Base-by-base conservation (phyloP, 2,113 vertebrate genomes). In the Cephalopholis sonnerati region DNA sequence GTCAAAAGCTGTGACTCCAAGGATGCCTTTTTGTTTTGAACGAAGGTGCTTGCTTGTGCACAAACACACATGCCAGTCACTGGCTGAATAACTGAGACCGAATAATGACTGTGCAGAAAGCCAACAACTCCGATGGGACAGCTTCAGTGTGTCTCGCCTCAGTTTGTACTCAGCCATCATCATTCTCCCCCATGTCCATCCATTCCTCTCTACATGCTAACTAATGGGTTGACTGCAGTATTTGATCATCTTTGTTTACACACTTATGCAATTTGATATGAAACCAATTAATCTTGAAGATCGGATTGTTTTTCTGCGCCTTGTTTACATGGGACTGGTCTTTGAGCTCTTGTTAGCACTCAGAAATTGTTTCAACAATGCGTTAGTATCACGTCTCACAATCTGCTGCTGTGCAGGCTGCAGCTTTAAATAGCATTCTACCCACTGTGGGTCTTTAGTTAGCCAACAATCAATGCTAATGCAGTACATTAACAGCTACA, bases 151-250 rank as follows among this genome's bases (percentile, higher is more conserved):
- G 63, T 55, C 74, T 82, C 12, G 69, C 48, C 53, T 71, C 67
- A 72, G 87, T 81, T 87, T 88, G 59, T 78, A 61, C 66, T 84
- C 85, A 54, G 77, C 69, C 39, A n/a, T 70, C 85, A 71, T 91
- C 80, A 58, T 70, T 81, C 87, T 85, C 79, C 64, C 65, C 13
- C 58, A 32, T 68, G 64, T 64, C 74, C 74, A 73, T 85, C 44
- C 71, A 25, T 72, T 79, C 29, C 46, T 87, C 81, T 51, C 39
- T 66, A 59, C 44, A 24, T 8, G 10, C 76, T 59, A 84, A 86
- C 87, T 85, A 85, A 87, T 88, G 81, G 73, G n/a, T 68, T 70
- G 39, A 62, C 68, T 80, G 51, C 9, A 68, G 41, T 36, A 48
- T 86, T 87, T 87, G 58, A 82, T 86, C 62, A 54, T 85, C 41